phyloP scores from a whole-genome alignment of 2,113 vertebrate genomes.

The Myrmecobius fasciatus region DNA sequence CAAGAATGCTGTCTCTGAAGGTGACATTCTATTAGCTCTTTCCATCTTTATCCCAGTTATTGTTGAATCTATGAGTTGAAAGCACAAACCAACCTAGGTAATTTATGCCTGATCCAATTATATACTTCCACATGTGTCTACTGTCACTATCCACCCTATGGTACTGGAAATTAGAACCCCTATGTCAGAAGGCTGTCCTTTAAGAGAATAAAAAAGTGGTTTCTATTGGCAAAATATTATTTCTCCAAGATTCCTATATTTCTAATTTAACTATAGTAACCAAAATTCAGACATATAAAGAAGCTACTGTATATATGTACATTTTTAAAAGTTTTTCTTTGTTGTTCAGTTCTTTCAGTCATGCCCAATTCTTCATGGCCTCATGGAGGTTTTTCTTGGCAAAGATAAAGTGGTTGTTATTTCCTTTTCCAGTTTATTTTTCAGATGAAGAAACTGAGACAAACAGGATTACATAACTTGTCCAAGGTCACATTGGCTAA shows the following conservation, averaged over 20 bases:
- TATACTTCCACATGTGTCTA: slow-evolving; percentile 43
- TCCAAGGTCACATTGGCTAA: neutral
- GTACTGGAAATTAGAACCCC: slow-evolving; percentile 52
- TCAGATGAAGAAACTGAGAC: neutral
- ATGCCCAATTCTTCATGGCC: neutral
- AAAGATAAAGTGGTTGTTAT: neutral
- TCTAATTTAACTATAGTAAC: neutral
- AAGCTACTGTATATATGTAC: neutral
- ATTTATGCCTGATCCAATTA: slow-evolving; percentile 57
- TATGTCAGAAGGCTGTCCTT: slow-evolving; percentile 10
- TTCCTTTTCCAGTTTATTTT: neutral
- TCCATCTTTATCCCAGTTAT: slow-evolving; percentile 55
- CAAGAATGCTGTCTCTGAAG: neutral
- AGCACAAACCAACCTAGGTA: slow-evolving; percentile 31
- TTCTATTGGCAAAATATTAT: slow-evolving; percentile 29
- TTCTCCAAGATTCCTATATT: slow-evolving; percentile 6
- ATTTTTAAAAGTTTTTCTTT: neutral
- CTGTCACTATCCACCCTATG: neutral
- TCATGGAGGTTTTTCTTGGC: neutral
- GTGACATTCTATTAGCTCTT: slow-evolving; percentile 52
- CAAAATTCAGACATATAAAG: neutral
- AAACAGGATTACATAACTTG: neutral
- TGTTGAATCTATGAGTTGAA: slow-evolving; percentile 51
- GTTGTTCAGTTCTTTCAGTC: neutral
- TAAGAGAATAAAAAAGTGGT: slow-evolving; percentile 38